phyloP scores from a whole-genome alignment of 1,140 invertebrate genomes.

The Drosophila virilis region DNA sequence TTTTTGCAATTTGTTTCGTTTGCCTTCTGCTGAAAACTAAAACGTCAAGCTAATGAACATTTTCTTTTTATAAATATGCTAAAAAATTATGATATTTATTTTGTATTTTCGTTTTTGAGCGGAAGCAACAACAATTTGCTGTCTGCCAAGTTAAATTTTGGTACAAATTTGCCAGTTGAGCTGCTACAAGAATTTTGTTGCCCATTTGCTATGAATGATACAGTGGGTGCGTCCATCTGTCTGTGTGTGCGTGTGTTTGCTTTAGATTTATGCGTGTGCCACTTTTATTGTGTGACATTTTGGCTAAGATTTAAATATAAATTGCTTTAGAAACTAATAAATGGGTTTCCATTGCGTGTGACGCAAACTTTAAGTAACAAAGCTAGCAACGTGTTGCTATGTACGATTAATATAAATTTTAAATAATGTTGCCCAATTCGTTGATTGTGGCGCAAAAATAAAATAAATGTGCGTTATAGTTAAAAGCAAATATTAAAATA shows the following conservation, averaged over 20 bases:
- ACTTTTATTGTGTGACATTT: constrained; percentile 58
- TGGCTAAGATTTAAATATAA: constrained; percentile 48
- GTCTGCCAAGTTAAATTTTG: constrained; percentile 53
- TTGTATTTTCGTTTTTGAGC: neutral
- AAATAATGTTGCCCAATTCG: neutral
- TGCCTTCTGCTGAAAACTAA: constrained; percentile 34
- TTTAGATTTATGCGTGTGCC: constrained; percentile 79
- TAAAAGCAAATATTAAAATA: too few species aligned
- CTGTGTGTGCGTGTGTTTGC: constrained; percentile 6
- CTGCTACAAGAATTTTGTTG: constrained; percentile 67
- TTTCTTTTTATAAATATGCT: constrained; percentile 33
- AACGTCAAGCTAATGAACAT: constrained; percentile 68
- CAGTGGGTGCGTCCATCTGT: neutral
- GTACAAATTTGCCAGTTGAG: constrained; percentile 75
- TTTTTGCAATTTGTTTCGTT: constrained; percentile 49
- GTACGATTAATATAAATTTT: constrained; percentile 3
- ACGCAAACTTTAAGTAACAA: constrained; percentile 27
- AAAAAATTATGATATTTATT: constrained; percentile 23
- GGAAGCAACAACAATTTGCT: constrained; percentile 10
- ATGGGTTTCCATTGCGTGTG: constrained; percentile 45
- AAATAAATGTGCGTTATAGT: too few species aligned
- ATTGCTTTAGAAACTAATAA: constrained; percentile 67
- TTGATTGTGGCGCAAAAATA: neutral
- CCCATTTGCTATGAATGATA: constrained; percentile 53
- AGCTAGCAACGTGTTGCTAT: constrained; percentile 21